Evolutionary conservation across 2,113 vertebrate genomes (phyloP), one percentile per base, ranked within the genome.

Genomic region (Nycticebus coucang): DNA sequence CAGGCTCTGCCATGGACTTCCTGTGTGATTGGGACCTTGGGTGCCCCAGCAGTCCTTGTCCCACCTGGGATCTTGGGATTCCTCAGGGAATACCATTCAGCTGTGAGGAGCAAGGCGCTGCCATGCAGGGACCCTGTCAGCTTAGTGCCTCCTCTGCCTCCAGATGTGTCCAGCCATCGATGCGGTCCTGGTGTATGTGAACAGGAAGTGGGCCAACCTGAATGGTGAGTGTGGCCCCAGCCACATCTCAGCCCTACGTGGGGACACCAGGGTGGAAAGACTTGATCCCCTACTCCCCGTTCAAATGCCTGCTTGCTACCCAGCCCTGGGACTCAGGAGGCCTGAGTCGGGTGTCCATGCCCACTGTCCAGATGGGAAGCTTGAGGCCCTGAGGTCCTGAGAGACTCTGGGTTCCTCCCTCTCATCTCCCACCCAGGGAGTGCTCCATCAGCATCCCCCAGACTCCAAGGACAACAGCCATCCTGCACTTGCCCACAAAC

Each of bases 161-260:
- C 72, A 98, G 98, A 92, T 98, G 89, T 98, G 98, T 26, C 97
- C 98, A 10, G 98, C 98, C 13, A 93, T 98, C 0, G 97, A 97
- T 4, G 86, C 59, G 0, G 95, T 98, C 74, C 71, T 98, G 24
- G 3, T 6, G 4, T 93, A 95, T 2, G 87, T 98, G 87, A 98
- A 98, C 22, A 74, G 30, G 87, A 97, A 97, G 84, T 92, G 98
- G 17, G 28, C 72, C 57, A 62, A 74, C 1, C 12, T 96, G 78
- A 75, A 66, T 1, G 18, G 97, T 98, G 93, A 84, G 96, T 94
- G 77, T 0, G 35, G 33, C 1, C 19, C 41, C 19, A 4, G 75
- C 79, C 33, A 7, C 15, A 50, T 10, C 69, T 41, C 0, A 3
- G 28, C 74, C 83, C 33, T n/a, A 35, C 28, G 2, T 3, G 2